Evolutionary conservation across 1,140 invertebrate genomes (phyloP).

Genomic region (Homalodisca vitripennis): DNA sequence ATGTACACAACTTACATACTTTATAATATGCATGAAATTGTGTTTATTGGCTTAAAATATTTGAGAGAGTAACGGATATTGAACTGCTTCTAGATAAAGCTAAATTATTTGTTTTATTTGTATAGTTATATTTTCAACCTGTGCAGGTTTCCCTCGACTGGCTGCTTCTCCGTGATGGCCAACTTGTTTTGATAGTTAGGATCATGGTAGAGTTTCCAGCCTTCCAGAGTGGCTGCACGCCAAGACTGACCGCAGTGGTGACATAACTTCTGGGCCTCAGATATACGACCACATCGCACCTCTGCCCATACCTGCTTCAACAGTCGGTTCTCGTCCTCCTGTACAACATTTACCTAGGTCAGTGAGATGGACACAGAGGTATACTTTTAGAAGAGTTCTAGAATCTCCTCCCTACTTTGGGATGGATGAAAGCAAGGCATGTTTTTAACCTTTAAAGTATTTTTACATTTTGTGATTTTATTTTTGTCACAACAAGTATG

Average conservation of each 20-base stretch:
- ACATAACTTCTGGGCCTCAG: slow-evolving; percentile 81
- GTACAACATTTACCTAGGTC: slow-evolving; percentile 18
- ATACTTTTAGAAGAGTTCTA: too few relatives aligned
- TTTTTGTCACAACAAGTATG: too few relatives aligned
- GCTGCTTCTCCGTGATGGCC: slow-evolving; percentile 43
- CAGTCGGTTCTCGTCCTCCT: slow-evolving; percentile 80
- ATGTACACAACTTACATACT: too few relatives aligned
- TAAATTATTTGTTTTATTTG: neutral
- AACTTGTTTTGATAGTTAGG: slow-evolving; percentile 61
- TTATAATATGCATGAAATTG: neutral
- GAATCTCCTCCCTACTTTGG: too few relatives aligned
- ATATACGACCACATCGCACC: slow-evolving; percentile 80
- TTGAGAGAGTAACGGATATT: neutral
- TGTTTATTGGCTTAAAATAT: too few relatives aligned
- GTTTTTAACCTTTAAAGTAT: too few relatives aligned
- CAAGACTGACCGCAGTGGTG: slow-evolving; percentile 84
- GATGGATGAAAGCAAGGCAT: too few relatives aligned
- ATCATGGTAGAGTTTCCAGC: slow-evolving; percentile 84
- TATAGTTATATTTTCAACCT: too few relatives aligned
- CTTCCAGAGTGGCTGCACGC: slow-evolving; percentile 85
- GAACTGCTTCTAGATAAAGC: neutral
- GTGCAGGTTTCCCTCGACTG: slow-evolving; percentile 76
- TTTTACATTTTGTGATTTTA: too few relatives aligned
- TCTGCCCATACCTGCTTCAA: slow-evolving; percentile 67
- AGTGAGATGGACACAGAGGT: too few relatives aligned